A percentile compares a stretch with the other conserved stretches of the same genome.
Conservation (phyloP, 1,140 invertebrate genomes). For the Chlorops oryzae region DNA sequence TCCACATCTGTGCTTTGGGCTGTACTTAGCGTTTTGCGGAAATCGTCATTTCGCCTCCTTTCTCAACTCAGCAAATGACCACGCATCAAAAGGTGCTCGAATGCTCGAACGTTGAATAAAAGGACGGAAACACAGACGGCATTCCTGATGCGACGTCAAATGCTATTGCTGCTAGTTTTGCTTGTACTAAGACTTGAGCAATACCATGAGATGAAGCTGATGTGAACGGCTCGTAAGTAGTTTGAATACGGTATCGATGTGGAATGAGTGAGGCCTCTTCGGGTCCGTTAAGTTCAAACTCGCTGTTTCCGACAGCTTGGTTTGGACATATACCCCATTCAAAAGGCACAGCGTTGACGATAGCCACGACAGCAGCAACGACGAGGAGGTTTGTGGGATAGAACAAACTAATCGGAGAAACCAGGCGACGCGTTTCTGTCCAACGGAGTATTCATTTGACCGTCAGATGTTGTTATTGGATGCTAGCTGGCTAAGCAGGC, state of each 20-base stretch:
- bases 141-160: slow-evolving; percentile 45
- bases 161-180: slow-evolving; percentile 28
- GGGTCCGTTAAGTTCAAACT: slow-evolving; percentile 25
- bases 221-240: slow-evolving; percentile 9
- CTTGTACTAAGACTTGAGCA: too few relatives aligned
- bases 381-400: too few relatives aligned
- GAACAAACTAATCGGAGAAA: too few relatives aligned
- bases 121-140: slow-evolving; percentile 14
- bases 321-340: slow-evolving; percentile 39
- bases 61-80: slow-evolving; percentile 1
- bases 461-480: slow-evolving; percentile 26
- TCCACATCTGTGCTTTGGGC: slow-evolving; percentile 30
- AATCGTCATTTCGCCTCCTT: slow-evolving; percentile 31
- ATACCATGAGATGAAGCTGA: slow-evolving; percentile 9
- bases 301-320: slow-evolving; percentile 39
- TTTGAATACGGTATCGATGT: slow-evolving; percentile 18
- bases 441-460: slow-evolving; percentile 33
- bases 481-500: too few relatives aligned
- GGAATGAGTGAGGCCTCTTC: slow-evolving; percentile 16
- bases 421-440: slow-evolving; percentile 15
- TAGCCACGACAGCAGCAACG: too few relatives aligned
- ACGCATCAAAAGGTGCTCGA: too few relatives aligned
- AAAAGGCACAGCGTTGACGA: slow-evolving; percentile 22
- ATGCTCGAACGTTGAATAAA: too few relatives aligned
- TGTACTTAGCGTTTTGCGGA: slow-evolving; percentile 36